These are phyloP conservation scores for Riparia riparia DNA, from an alignment of 2,113 vertebrate genomes.

Conservation along the genomic window DNA sequence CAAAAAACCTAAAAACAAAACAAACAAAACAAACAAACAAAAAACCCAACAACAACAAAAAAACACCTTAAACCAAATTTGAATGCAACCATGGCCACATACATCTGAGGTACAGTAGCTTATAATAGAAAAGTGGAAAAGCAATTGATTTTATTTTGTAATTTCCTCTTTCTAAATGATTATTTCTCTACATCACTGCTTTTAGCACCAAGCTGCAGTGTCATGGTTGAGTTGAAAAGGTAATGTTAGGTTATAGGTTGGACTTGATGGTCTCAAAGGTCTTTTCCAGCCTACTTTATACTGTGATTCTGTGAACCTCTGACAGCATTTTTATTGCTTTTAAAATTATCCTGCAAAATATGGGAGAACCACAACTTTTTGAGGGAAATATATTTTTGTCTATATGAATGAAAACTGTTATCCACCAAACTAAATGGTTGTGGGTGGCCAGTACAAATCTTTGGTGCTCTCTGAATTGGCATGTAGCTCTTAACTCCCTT, in stretches of 20 bases:
- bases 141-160: constrained; percentile 48
- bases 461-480: background rate
- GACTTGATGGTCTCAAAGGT: background rate
- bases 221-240: background rate
- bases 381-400: background rate
- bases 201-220: constrained; percentile 15
- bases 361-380: background rate
- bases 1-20: background rate
- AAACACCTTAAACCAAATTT: constrained; percentile 42
- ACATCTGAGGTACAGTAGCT: constrained; percentile 12
- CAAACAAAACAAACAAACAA: no score
- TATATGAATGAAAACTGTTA: background rate
- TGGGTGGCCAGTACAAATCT: background rate
- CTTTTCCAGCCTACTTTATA: background rate
- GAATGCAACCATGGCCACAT: constrained; percentile 22
- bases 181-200: constrained; percentile 56
- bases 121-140: constrained; percentile 24
- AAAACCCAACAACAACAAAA: no score
- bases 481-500: background rate
- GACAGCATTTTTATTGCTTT: constrained; percentile 18
- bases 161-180: constrained; percentile 55
- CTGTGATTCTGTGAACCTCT: background rate
- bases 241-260: background rate
- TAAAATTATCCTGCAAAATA: constrained; percentile 4
- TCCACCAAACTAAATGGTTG: background rate